phyloP scores from a whole-genome alignment of 2,888 invertebrate genomes.

The Hypselothyrea guttata region DNA sequence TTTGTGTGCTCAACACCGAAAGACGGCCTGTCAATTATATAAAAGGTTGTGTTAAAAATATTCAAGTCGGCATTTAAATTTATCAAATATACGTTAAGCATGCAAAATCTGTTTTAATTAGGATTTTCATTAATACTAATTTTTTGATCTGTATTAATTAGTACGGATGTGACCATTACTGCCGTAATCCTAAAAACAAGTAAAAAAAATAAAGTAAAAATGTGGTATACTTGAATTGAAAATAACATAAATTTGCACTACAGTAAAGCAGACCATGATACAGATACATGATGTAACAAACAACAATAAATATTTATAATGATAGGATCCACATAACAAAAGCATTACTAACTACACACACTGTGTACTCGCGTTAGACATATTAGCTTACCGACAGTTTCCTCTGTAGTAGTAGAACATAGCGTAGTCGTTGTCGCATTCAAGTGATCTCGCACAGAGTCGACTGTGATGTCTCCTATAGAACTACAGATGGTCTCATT shows the following conservation, averaged over 20 bases:
- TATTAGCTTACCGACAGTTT: constrained; percentile 79
- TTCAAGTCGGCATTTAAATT: not conserved
- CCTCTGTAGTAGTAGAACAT: constrained; percentile 82
- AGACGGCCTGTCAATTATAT: constrained; percentile 76
- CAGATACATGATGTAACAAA: not conserved
- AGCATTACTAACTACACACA: not conserved
- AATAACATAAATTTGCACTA: not conserved
- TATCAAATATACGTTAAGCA: constrained; percentile 25
- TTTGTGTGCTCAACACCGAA: constrained; percentile 82
- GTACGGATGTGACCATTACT: constrained; percentile 24
- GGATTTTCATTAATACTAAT: no score
- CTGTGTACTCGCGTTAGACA: no score
- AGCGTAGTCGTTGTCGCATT: constrained; percentile 82
- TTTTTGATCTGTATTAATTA: constrained; percentile 8
- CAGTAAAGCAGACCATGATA: not conserved
- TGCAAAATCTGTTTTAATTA: constrained; percentile 23
- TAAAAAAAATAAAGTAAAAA: constrained; percentile 19
- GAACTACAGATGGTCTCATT: constrained; percentile 85
- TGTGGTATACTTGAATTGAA: not conserved
- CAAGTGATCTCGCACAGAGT: constrained; percentile 95
- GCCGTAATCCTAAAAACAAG: constrained; percentile 54
- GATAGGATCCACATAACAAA: constrained; percentile 4
- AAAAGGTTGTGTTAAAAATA: not conserved
- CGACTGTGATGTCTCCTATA: constrained; percentile 95
- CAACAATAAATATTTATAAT: not conserved